A percentile compares a stretch with the other conserved stretches of the same genome.
These are phyloP conservation scores for Nematostella vectensis DNA, from an alignment of 92 coral and sea anemone genomes.

Conservation along the genomic window DNA sequence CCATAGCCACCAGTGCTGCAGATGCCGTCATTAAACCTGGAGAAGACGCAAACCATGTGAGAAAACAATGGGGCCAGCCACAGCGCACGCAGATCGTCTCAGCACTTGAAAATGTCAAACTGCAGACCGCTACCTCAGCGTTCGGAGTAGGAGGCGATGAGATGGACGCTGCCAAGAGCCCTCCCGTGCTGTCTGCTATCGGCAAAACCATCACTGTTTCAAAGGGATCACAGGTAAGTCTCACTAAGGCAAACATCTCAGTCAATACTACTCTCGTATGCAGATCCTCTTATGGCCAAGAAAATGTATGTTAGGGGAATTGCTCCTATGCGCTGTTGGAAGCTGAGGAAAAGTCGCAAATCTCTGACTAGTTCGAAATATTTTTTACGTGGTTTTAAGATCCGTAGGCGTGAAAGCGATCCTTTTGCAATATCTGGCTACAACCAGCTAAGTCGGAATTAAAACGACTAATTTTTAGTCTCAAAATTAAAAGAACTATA, in stretches of 20 bases:
- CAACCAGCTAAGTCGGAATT: no score
- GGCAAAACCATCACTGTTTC: conserved; percentile 22
- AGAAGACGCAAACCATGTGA: conserved; percentile 29
- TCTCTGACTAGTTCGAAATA: no score
- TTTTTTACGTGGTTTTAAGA: no score
- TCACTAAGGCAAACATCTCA: conserved; percentile 5
- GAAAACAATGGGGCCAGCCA: conserved; percentile 87
- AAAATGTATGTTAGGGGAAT: no score
- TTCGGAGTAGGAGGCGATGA: conserved; percentile 40
- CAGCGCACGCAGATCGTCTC: conserved; percentile 78
- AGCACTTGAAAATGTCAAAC: conserved; percentile 73
- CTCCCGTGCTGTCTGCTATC: background rate
- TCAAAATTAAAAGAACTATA: no score
- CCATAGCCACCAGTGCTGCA: conserved; percentile 65
- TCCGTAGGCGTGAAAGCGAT: no score
- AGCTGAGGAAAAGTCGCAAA: no score
- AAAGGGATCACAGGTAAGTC: conserved; percentile 1
- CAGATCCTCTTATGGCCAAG: no score
- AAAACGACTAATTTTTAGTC: no score
- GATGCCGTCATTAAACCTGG: conserved; percentile 82
- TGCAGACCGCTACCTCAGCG: conserved; percentile 75
- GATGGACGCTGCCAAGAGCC: conserved; percentile 35
- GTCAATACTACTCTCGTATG: no score
- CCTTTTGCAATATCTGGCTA: no score
- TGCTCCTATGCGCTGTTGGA: no score